Conservation (phyloP, 2,113 vertebrate genomes). For the Forbesichthys papilliferus region DNA sequence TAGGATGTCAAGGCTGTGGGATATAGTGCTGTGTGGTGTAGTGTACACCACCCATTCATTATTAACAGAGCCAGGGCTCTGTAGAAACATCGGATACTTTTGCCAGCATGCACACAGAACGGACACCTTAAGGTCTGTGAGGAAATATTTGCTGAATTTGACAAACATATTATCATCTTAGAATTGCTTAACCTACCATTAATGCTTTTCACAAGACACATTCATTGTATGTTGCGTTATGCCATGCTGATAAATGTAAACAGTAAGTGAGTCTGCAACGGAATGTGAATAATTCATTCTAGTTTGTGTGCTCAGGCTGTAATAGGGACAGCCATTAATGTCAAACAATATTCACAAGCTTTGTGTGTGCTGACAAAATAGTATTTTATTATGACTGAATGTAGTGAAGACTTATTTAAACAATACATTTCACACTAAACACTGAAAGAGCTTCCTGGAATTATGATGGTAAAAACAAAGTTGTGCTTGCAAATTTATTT, state of each 20-base stretch:
- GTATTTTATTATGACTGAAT: neutral
- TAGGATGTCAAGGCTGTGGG: too few relatives aligned
- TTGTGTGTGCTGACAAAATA: neutral
- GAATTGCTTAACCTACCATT: slow-evolving; percentile 31
- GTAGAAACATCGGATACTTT: too few relatives aligned
- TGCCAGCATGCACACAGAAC: too few relatives aligned
- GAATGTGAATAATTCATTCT: slow-evolving; percentile 6
- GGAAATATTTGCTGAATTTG: too few relatives aligned
- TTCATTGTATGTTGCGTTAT: slow-evolving; percentile 2
- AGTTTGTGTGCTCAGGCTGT: slow-evolving; percentile 1
- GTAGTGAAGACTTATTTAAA: too few relatives aligned
- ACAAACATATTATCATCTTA: too few relatives aligned
- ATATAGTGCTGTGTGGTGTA: too few relatives aligned
- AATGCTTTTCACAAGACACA: slow-evolving; percentile 25
- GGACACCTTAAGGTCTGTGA: too few relatives aligned
- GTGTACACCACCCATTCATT: too few relatives aligned
- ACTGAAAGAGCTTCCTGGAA: neutral
- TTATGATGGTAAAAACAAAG: neutral
- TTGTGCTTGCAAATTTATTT: neutral
- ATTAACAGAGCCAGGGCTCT: too few relatives aligned
- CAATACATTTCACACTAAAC: neutral
- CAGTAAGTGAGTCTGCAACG: neutral
- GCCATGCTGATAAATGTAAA: neutral
- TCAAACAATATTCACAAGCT: slow-evolving; percentile 1
- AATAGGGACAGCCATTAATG: slow-evolving; percentile 7